Conservation (phyloP, 1,140 invertebrate genomes). For the Meloidogyne exigua region DNA sequence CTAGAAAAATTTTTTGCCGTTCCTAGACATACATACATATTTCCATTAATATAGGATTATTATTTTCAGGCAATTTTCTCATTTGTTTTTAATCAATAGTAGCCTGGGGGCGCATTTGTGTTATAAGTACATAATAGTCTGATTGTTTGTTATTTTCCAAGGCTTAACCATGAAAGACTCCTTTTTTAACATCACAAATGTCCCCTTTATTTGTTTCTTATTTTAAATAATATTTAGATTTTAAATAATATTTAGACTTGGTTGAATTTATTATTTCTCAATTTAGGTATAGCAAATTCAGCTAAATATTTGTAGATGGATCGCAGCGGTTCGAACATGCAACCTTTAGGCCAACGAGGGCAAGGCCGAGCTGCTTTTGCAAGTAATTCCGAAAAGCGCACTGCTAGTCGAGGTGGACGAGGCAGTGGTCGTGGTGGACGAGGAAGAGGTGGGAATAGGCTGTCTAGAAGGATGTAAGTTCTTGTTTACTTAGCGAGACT, state of each 20-base stretch:
- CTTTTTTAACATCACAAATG: too few relatives aligned
- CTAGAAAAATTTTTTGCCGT: too few relatives aligned
- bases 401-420: background rate
- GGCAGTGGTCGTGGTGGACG: background rate
- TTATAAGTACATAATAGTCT: background rate
- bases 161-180: too few relatives aligned
- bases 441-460: background rate
- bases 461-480: background rate
- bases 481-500: background rate
- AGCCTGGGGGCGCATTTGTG: background rate
- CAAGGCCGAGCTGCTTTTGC: conserved; percentile 5
- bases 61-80: background rate
- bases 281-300: too few relatives aligned
- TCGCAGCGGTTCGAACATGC: conserved; percentile 2
- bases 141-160: too few relatives aligned
- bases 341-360: conserved; percentile 17
- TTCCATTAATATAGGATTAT: too few relatives aligned
- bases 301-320: background rate
- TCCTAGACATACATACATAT: too few relatives aligned
- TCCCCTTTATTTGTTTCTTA: too few relatives aligned
- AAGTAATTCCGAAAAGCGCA: background rate
- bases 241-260: too few relatives aligned
- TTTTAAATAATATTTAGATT: too few relatives aligned
- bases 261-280: too few relatives aligned
- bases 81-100: background rate